Conservation (phyloP, 2,113 vertebrate genomes). For the Trochalopteron elliotii region DNA sequence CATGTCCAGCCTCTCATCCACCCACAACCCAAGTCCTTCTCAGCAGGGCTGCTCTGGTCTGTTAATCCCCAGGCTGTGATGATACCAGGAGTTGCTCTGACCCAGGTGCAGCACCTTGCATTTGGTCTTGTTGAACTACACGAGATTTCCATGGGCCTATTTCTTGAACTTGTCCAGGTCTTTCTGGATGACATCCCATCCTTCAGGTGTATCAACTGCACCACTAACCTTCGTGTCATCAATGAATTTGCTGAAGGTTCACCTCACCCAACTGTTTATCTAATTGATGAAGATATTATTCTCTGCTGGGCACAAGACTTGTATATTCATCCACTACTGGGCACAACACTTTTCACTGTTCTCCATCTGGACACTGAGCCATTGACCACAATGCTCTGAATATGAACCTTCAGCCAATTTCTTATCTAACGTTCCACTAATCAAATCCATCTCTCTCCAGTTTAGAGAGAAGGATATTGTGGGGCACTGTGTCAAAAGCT, state of each 20-base stretch:
- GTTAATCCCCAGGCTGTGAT: not conserved
- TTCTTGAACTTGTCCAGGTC: not conserved
- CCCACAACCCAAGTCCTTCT: no score
- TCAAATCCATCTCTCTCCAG: not conserved
- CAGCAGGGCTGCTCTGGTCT: not conserved
- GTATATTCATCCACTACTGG: not conserved
- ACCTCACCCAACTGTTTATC: not conserved
- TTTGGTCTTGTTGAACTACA: not conserved
- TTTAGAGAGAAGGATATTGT: not conserved
- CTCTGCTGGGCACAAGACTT: not conserved
- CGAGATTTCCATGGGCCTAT: not conserved
- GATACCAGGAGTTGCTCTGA: not conserved
- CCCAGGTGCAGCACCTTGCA: not conserved
- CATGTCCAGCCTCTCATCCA: not conserved
- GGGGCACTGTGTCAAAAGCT: rapidly evolving
- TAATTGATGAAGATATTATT: not conserved
- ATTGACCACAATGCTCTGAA: not conserved
- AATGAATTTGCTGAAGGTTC: not conserved
- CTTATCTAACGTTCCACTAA: not conserved
- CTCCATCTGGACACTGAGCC: not conserved
- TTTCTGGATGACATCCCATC: not conserved
- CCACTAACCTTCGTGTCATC: not conserved
- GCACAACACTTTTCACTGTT: not conserved
- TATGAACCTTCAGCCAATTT: not conserved
- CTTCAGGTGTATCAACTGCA: not conserved